phyloP scores from a whole-genome alignment of 2,797 vertebrate genomes.

The Acomys russatus region DNA sequence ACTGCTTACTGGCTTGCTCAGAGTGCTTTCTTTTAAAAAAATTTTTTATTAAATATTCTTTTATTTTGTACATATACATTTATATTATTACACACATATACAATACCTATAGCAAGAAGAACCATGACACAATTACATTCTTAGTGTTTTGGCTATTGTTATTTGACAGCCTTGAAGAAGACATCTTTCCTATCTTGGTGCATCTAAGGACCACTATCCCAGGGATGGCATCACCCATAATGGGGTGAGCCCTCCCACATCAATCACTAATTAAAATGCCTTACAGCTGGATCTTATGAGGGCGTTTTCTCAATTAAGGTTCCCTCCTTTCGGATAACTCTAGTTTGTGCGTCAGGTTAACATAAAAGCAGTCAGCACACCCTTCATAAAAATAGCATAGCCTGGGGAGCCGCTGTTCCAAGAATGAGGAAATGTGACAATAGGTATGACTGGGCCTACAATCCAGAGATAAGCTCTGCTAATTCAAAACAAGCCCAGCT shows the following conservation, averaged over 20 bases:
- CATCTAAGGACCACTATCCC: not conserved
- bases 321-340: not conserved
- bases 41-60: too few species aligned
- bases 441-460: not conserved
- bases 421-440: not conserved
- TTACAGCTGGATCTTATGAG: not conserved
- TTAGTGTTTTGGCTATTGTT: too few species aligned
- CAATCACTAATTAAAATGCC: not conserved
- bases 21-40: too few species aligned
- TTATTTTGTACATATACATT: too few species aligned
- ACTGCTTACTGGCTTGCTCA: not conserved
- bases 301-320: not conserved
- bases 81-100: too few species aligned
- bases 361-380: too few species aligned
- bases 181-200: too few species aligned
- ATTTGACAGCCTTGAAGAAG: too few species aligned
- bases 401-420: not conserved
- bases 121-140: too few species aligned
- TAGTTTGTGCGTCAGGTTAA: not conserved
- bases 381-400: not conserved
- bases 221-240: not conserved
- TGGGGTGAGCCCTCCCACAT: not conserved
- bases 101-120: too few species aligned
- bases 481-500: not conserved
- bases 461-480: slow-evolving; percentile 1